Conservation (phyloP, 1,140 invertebrate species). For the Drosophila simulans region DNA sequence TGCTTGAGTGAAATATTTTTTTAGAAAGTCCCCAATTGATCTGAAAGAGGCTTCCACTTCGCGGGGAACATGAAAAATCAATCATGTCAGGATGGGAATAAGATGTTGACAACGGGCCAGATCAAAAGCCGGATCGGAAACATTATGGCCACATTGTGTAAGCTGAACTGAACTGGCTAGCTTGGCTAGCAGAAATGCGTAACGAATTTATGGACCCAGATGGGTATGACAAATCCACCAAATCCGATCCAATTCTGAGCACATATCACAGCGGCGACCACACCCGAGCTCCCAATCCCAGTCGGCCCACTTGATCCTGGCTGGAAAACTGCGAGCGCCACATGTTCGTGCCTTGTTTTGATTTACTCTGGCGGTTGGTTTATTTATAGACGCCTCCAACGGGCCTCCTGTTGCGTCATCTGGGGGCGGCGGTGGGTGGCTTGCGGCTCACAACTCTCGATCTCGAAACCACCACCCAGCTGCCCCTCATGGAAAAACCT, state of each 20-base stretch:
- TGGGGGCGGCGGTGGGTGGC: slow-evolving; percentile 75
- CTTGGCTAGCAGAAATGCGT: slow-evolving; percentile 53
- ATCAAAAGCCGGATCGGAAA: slow-evolving; percentile 60
- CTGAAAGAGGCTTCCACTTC: slow-evolving; percentile 19
- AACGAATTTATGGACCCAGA: slow-evolving; percentile 67
- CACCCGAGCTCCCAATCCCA: slow-evolving; percentile 47
- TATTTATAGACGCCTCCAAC: slow-evolving; percentile 71
- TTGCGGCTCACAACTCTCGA: slow-evolving; percentile 38
- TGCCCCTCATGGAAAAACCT: slow-evolving; percentile 17
- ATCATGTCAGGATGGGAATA: slow-evolving; percentile 74
- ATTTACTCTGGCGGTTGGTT: slow-evolving; percentile 71
- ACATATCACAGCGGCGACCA: slow-evolving; percentile 58
- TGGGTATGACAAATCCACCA: slow-evolving; percentile 72
- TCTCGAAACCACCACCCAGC: slow-evolving; percentile 21
- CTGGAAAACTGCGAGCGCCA: slow-evolving; percentile 52
- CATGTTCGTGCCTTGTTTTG: slow-evolving; percentile 79
- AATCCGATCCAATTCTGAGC: slow-evolving; percentile 43
- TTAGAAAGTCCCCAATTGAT: slow-evolving; percentile 64
- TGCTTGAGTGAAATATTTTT: slow-evolving; percentile 49
- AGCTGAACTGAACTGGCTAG: neutral
- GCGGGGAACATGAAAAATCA: slow-evolving; percentile 68
- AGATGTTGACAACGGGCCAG: slow-evolving; percentile 73
- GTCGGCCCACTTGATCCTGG: slow-evolving; percentile 19
- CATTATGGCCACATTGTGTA: slow-evolving; percentile 68
- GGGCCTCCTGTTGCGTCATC: slow-evolving; percentile 77